A percentile compares a stretch with the other conserved stretches of the same genome.
These are phyloP conservation scores for Luffia ferchaultella DNA, from an alignment of 2,888 invertebrate species.

Conservation along the genomic window DNA sequence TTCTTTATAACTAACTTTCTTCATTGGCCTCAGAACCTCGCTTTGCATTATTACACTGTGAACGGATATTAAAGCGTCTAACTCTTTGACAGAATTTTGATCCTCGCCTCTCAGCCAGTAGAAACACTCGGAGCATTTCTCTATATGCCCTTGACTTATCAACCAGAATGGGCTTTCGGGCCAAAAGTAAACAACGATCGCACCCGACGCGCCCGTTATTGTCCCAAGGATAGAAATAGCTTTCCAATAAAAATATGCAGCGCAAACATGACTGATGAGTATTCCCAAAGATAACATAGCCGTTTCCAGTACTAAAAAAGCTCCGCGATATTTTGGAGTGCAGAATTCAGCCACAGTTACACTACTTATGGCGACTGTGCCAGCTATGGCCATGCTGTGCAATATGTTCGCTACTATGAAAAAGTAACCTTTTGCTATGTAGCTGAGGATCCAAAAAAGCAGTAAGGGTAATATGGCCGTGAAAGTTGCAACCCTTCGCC, in stretches of 20 bases:
- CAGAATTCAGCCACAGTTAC: conserved; percentile 19
- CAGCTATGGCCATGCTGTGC: conserved; percentile 18
- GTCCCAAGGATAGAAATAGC: conserved; percentile 16
- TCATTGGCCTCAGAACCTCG: conserved; percentile 18
- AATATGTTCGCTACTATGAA: conserved; percentile 16
- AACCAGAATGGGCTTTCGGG: conserved; percentile 22
- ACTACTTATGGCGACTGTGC: conserved; percentile 19
- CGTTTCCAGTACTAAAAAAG: conserved; percentile 18
- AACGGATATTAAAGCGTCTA: conserved; percentile 15
- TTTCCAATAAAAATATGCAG: conserved; percentile 13
- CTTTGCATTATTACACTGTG: conserved; percentile 17
- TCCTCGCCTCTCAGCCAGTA: conserved; percentile 16
- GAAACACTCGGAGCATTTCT: conserved; percentile 17
- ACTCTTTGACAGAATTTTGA: conserved; percentile 16
- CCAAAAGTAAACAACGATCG: conserved; percentile 14
- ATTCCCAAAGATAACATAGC: conserved; percentile 20
- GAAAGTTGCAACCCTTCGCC: conserved; percentile 16
- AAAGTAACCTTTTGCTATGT: conserved; percentile 9
- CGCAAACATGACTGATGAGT: conserved; percentile 17
- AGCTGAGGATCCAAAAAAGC: conserved; percentile 18
- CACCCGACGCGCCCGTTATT: conserved; percentile 11
- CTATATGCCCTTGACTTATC: conserved; percentile 16
- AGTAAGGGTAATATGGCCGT: conserved; percentile 17
- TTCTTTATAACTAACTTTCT: conserved; percentile 13
- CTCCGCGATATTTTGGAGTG: conserved; percentile 16